Evolutionary conservation across 2,113 vertebrate species (phyloP), one percentile per base, ranked within the genome.

Genomic region (Lethenteron camtschaticum): DNA sequence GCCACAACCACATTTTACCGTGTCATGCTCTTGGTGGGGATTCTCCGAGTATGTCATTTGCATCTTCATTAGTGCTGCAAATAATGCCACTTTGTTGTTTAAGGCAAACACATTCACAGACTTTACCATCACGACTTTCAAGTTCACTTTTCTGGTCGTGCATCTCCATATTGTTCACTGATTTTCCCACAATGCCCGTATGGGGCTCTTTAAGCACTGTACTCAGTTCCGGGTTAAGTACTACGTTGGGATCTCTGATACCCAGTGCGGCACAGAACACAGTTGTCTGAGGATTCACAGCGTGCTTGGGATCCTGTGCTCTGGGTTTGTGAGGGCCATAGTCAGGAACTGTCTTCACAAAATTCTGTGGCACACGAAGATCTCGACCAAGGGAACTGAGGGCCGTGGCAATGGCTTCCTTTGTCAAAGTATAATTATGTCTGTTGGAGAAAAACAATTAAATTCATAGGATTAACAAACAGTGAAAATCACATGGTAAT

Each of bases 231-330:
- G 41, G 41, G 41, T 41, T 41, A 41, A 41, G 41, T 41, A 41
- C 41, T 6, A 41, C 73, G 16, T 95, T 96, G 70, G 90, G 81
- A 77, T 99, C 94, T 1, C 81, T 84, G 75, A 99, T 84, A 14
- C 88, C 84, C 68, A 99, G 75, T 12, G 76, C 86, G 70, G 89
- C 87, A 70, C 91, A 99, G 59, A 99, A 82, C 74, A 92, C 87
- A 0, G 90, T 96, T 2, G 91, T 99, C 80, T 99, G 94, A 2
- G 94, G 87, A 78, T 78, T 96, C 72, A 87, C 84, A 74, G 70
- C 78, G 70, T 83, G 88, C 77, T 83, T 75, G 3, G 86, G 81
- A 9, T 75, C 55, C 55, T 82, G 73, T 12, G 76, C 79, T 68
- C 85, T 85, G 5, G 85, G 85, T 60, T 77, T 83, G 73, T 68